phyloP scores from a whole-genome alignment of 2,113 vertebrate species.

The Formicarius rufipectus region DNA sequence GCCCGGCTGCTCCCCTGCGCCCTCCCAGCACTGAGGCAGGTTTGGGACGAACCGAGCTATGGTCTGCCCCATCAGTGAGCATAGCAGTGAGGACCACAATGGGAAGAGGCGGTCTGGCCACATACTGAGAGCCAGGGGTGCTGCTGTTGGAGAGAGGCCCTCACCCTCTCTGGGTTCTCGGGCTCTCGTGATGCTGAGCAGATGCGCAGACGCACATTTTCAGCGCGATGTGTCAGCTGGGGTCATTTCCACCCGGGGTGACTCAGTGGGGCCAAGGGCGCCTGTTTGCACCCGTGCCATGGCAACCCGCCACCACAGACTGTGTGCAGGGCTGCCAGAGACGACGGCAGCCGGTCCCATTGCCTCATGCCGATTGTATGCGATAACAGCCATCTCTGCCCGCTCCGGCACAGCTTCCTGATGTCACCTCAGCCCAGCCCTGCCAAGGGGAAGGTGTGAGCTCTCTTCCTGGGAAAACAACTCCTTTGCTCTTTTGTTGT shows the following conservation, averaged over 20 bases:
- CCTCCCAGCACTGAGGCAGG: background rate
- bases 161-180: fast-evolving
- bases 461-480: background rate
- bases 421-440: background rate
- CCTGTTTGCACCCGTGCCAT: slow-evolving; percentile 9
- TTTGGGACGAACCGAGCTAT: fast-evolving
- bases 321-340: background rate
- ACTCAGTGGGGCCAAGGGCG: background rate
- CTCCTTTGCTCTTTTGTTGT: background rate
- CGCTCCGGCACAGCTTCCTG: background rate
- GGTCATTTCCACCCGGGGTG: background rate
- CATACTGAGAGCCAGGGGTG: background rate
- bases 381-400: background rate
- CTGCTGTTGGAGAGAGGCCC: background rate
- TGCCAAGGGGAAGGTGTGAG: background rate
- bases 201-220: fast-evolving
- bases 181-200: fast-evolving
- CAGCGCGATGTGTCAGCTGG: fast-evolving
- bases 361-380: slow-evolving; percentile 22
- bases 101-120: background rate
- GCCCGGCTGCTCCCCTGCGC: background rate
- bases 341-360: background rate
- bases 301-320: background rate
- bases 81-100: fast-evolving
- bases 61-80: background rate